Base-by-base conservation (phyloP, 2,888 invertebrate genomes). In the Ceraclea dissimilis region DNA sequence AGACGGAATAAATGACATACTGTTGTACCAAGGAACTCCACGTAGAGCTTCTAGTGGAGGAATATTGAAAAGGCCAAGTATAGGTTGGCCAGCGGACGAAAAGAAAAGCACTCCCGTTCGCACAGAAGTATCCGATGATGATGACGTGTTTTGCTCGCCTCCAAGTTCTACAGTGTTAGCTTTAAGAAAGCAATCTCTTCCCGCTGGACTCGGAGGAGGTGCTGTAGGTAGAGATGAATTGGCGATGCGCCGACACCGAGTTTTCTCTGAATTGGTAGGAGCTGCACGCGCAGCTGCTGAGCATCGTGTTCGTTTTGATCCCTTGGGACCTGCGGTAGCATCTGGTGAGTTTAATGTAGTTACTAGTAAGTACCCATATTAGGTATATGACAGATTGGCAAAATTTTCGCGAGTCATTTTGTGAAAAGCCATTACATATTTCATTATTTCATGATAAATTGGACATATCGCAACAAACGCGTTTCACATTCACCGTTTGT, bases 201-300 rank as follows among this genome's bases (percentile, higher is more conserved):
- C 60, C 75, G 74, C 60, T 83, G 84, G 62, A 83, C 84, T 49
- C 31, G 63, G 88, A 88, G 49, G 88, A 85, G 55, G 88, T 87
- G 57, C 89, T 87, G 84, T 89, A 48, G 88, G 88, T 54, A 81
- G 85, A 57, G 89, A 89, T 70, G 88, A 89, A 68, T 72, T 89
- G 64, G 89, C 88, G 61, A 71, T 89, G 64, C 79, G 86, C 61
- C 79, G 88, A 56, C 88, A 88, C 70, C 79, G 88, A 65, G 85
- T 89, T 71, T 88, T 88, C 72, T 85, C 88, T 53, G 89, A 89
- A 67, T 78, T 89, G 58, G 79, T 89, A 62, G 80, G 82, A 64
- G 86, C 86, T 64, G 84, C 87, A 47, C 82, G 84, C 66, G 84
- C 84, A 63, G 84, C 85, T 52, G 81, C 82, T 52, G 85, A 86